Evolutionary conservation across 1,140 invertebrate genomes (phyloP).

Genomic region (Cylas formicarius): DNA sequence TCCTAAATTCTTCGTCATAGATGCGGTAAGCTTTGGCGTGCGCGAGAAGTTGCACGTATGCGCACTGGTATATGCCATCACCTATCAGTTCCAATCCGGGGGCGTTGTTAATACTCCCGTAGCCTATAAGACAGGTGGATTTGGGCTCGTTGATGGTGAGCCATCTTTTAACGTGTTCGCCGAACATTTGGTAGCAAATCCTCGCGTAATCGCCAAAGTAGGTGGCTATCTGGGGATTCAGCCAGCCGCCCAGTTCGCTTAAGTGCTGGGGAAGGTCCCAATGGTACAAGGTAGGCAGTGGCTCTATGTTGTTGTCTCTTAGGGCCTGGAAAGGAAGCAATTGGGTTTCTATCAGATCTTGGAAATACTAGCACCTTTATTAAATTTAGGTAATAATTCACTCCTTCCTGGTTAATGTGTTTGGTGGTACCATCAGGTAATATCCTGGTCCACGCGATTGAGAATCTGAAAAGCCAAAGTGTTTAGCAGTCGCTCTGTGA

Average conservation of each 20-base stretch:
- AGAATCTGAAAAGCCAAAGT: no score
- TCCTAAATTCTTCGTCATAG: slow-evolving; percentile 44
- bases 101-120: not conserved
- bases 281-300: slow-evolving; percentile 52
- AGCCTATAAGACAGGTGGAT: slow-evolving; percentile 42
- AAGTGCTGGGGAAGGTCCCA: slow-evolving; percentile 52
- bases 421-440: slow-evolving; percentile 35
- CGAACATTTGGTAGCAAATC: slow-evolving; percentile 18
- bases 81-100: slow-evolving; percentile 28
- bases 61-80: slow-evolving; percentile 49
- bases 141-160: slow-evolving; percentile 47
- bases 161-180: slow-evolving; percentile 42
- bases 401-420: slow-evolving; percentile 51
- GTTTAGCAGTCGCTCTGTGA: no score
- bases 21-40: slow-evolving; percentile 49
- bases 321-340: slow-evolving; percentile 45
- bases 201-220: slow-evolving; percentile 36
- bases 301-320: slow-evolving; percentile 46
- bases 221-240: slow-evolving; percentile 29
- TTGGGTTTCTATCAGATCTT: no score
- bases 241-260: slow-evolving; percentile 51
- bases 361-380: no score
- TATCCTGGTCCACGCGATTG: slow-evolving; percentile 52
- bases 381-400: slow-evolving; percentile 57
- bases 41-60: slow-evolving; percentile 47